Base-by-base conservation (phyloP, 2,888 invertebrate species). In the Bhutanitis thaidina region DNA sequence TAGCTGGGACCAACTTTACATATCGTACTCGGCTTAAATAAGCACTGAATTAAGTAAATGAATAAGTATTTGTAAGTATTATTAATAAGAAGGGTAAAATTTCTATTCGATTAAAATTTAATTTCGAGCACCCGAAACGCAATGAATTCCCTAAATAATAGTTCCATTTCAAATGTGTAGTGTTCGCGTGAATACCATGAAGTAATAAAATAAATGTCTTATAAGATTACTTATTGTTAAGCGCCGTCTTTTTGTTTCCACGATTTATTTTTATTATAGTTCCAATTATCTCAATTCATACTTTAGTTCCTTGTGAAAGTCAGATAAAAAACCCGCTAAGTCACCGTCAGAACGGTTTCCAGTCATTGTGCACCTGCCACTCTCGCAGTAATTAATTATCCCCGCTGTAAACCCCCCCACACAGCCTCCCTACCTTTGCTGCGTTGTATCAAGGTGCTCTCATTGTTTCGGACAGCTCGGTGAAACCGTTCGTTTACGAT, bases 291-390 rank as follows among this genome's bases (percentile, higher is more conserved):
- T 32, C 10, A 10, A n/a, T 5, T 13, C 15, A 43, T 30, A 44
- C 39, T 43, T 51, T 37, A 40, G 16, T 41, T 52, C 51, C 34
- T 41, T 20, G 39, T 43, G 34, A 53, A 63, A 51, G 50, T 49
- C 62, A 78, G 49, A 39, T 49, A 49, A 44, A 80, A 81, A 77
- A 64, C 62, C n/a, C 62, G 79, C 80, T 56, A 61, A 75, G 81
- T 86, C 85, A 85, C 69, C 62, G 58, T 52, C 76, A 51, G 45
- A 51, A 51, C 50, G 69, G 67, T 66, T 70, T 63, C 67, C 67
- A 70, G 73, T 81, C 85, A 85, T 85, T 84, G 85, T 83, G 80
- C 86, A 88, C 86, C 87, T 88, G 87, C 85, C 87, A 87, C 73
- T 74, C 74, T 67, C 54, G 65, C 65, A 63, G 74, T 86, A 77